Conservation (phyloP, 2,113 vertebrate species). For the Todiramphus chloris region DNA sequence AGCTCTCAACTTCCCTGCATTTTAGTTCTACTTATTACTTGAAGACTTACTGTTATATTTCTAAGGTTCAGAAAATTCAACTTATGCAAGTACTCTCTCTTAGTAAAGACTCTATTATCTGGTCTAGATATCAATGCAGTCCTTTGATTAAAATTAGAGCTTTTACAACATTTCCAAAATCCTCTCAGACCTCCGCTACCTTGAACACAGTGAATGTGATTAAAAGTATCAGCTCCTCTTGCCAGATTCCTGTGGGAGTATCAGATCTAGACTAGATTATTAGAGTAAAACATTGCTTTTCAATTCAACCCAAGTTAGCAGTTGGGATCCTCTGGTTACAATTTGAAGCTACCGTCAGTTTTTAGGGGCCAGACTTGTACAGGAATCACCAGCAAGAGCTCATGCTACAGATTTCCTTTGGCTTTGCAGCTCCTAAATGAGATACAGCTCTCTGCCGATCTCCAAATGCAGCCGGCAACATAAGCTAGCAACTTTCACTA, state of each 20-base stretch:
- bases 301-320: slow-evolving; percentile 4
- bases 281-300: background rate
- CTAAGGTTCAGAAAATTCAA: background rate
- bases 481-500: background rate
- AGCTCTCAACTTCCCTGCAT: background rate
- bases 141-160: background rate
- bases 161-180: slow-evolving; percentile 1
- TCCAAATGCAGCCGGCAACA: background rate
- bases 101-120: background rate
- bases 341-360: background rate
- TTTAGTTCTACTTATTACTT: background rate
- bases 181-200: background rate
- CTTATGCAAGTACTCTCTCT: background rate
- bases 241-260: background rate
- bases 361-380: background rate
- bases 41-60: background rate
- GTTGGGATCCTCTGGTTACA: background rate
- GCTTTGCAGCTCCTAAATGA: background rate
- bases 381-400: background rate
- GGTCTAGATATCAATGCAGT: background rate
- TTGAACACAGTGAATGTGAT: background rate
- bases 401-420: background rate
- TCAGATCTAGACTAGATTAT: slow-evolving; percentile 50
- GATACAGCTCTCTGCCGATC: background rate
- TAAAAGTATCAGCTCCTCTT: background rate